A percentile compares a stretch with the other conserved stretches of the same genome.
Evolutionary conservation across 1,140 invertebrate species (phyloP).

Genomic region (Plodia interpunctella): DNA sequence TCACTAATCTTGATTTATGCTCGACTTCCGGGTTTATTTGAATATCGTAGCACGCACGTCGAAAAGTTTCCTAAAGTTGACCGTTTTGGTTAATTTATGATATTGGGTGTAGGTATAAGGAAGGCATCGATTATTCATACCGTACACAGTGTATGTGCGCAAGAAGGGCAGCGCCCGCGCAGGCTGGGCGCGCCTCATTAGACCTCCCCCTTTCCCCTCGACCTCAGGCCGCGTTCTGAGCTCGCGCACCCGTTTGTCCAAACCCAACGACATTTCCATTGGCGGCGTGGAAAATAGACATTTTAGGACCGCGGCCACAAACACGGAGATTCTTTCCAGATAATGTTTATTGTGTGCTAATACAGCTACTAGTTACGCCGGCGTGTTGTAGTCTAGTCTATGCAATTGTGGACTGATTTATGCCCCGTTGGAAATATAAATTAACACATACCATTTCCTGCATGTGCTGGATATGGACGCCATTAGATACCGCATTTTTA

Average conservation of each 20-base stretch:
- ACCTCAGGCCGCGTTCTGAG: conserved; percentile 21
- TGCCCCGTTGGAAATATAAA: neutral
- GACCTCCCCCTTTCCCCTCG: conserved; percentile 30
- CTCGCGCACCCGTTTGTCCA: conserved; percentile 55
- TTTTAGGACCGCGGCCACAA: conserved; percentile 46
- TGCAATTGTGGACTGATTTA: conserved; percentile 10
- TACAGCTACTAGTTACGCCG: conserved; percentile 36
- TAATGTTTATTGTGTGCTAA: conserved; percentile 69
- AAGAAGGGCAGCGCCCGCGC: conserved; percentile 52
- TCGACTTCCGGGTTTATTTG: conserved; percentile 19
- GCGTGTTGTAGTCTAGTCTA: conserved; percentile 13
- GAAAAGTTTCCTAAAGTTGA: conserved; percentile 10
- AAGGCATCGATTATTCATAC: conserved; percentile 57
- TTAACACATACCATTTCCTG: neutral
- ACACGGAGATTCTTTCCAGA: conserved; percentile 42
- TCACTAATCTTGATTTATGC: conserved; percentile 34
- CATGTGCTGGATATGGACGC: neutral
- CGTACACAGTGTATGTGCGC: conserved; percentile 37
- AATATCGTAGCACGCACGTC: conserved; percentile 11
- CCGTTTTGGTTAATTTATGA: conserved; percentile 8
- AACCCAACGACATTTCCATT: conserved; percentile 59
- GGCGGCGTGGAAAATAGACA: conserved; percentile 51
- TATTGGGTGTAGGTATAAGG: conserved; percentile 9
- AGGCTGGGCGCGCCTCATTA: conserved; percentile 57
- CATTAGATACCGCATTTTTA: neutral